Percentiles rank a stretch among this genome's conserved stretches.
phyloP scores from a whole-genome alignment of 2,113 vertebrate genomes.

The Mesitornis unicolor region DNA sequence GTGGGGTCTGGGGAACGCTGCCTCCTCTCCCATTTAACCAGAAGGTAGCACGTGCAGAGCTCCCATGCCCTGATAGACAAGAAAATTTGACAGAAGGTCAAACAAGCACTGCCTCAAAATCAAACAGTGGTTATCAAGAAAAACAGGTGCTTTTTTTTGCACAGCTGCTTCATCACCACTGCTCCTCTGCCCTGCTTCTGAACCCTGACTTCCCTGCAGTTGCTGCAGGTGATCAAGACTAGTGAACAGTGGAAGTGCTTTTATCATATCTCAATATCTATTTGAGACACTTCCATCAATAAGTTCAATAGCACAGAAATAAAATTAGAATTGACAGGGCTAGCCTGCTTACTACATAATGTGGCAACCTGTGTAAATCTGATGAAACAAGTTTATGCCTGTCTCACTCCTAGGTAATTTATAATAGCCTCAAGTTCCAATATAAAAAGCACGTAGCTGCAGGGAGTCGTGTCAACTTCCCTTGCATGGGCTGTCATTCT shows the following conservation, averaged over 20 bases:
- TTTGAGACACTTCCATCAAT: background rate
- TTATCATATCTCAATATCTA: background rate
- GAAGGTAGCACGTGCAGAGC: conserved; percentile 44
- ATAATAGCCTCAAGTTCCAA: conserved; percentile 67
- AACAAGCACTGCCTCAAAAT: conserved; percentile 17
- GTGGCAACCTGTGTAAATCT: conserved; percentile 33
- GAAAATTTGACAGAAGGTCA: conserved; percentile 16
- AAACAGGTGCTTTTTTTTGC: background rate
- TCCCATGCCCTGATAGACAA: background rate
- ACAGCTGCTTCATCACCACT: background rate
- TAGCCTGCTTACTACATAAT: background rate
- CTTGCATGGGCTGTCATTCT: conserved; percentile 72
- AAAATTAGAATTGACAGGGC: background rate
- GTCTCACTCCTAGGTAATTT: conserved; percentile 63
- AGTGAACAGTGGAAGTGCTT: background rate
- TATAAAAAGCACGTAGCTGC: conserved; percentile 69
- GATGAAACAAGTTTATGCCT: background rate
- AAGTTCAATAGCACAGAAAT: background rate
- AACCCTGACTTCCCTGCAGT: background rate
- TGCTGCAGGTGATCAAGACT: background rate
- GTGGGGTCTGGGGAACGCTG: background rate
- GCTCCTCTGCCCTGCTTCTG: background rate
- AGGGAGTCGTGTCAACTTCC: conserved; percentile 71
- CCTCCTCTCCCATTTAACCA: background rate
- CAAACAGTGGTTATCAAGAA: conserved; percentile 32